Evolutionary conservation across 2,888 invertebrate genomes (phyloP).

Genomic region (Polietes domitor): DNA sequence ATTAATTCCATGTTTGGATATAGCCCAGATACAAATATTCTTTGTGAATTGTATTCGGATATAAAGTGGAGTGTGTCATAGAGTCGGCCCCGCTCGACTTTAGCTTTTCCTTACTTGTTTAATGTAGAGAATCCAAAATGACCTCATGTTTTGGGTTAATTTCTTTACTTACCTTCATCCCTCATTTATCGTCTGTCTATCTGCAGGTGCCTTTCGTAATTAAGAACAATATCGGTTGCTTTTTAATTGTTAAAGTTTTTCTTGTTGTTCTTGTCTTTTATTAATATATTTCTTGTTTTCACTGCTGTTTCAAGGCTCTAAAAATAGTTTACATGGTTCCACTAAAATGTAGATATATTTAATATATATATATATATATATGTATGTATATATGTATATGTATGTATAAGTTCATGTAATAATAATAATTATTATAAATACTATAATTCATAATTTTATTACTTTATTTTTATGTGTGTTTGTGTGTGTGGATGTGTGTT

Average conservation of each 20-base stretch:
- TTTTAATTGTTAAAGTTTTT: slow-evolving; percentile 50
- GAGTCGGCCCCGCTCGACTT: too few species aligned
- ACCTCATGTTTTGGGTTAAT: neutral
- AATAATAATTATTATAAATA: slow-evolving; percentile 52
- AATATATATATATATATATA: slow-evolving; percentile 55
- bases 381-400: slow-evolving; percentile 59
- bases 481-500: slow-evolving; percentile 48
- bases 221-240: slow-evolving; percentile 35
- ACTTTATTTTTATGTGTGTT: slow-evolving; percentile 40
- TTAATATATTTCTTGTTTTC: slow-evolving; percentile 72
- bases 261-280: slow-evolving; percentile 35
- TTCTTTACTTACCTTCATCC: slow-evolving; percentile 42
- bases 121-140: too few species aligned
- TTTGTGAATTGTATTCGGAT: too few species aligned
- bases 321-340: slow-evolving; percentile 81
- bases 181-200: neutral
- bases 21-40: too few species aligned
- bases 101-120: too few species aligned
- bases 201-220: neutral
- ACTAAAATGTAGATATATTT: slow-evolving; percentile 78
- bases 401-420: slow-evolving; percentile 63
- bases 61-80: too few species aligned
- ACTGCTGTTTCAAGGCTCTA: slow-evolving; percentile 80
- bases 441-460: slow-evolving; percentile 56
- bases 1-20: too few species aligned